phyloP scores from a whole-genome alignment of 2,888 invertebrate species.

The Balanococcus diminutus region DNA sequence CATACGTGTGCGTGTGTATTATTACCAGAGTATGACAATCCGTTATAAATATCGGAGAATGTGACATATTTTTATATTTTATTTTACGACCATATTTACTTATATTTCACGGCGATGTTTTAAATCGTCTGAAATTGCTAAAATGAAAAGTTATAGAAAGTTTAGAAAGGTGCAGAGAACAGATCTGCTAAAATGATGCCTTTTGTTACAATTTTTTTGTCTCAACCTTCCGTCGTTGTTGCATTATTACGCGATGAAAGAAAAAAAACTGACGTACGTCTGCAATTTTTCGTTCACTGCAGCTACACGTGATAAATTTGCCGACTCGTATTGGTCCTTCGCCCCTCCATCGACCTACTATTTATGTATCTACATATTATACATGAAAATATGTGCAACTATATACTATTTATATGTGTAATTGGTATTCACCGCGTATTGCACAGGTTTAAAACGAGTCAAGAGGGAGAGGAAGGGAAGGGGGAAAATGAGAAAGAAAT shows the following conservation, averaged over 20 bases:
- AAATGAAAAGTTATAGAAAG: neutral
- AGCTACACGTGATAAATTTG: neutral
- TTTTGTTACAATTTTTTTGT: too few species aligned
- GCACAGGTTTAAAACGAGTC: too few species aligned
- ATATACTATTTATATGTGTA: neutral
- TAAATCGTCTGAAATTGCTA: neutral
- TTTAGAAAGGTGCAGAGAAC: neutral
- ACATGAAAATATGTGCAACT: neutral
- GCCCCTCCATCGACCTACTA: neutral
- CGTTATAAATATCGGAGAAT: slow-evolving; percentile 15
- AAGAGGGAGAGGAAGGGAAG: neutral
- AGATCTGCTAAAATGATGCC: neutral
- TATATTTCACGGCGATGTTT: neutral
- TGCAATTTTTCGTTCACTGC: too few species aligned
- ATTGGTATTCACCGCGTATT: neutral
- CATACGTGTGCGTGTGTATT: neutral
- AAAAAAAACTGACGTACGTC: neutral
- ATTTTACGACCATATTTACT: neutral
- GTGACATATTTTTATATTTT: neutral
- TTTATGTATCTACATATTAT: too few species aligned
- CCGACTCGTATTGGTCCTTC: neutral
- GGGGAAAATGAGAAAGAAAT: neutral
- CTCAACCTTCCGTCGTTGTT: too few species aligned
- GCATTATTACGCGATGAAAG: neutral
- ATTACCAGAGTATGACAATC: slow-evolving; percentile 25